phyloP scores from a whole-genome alignment of 2,797 vertebrate genomes.

The Sebastolobus alascanus region DNA sequence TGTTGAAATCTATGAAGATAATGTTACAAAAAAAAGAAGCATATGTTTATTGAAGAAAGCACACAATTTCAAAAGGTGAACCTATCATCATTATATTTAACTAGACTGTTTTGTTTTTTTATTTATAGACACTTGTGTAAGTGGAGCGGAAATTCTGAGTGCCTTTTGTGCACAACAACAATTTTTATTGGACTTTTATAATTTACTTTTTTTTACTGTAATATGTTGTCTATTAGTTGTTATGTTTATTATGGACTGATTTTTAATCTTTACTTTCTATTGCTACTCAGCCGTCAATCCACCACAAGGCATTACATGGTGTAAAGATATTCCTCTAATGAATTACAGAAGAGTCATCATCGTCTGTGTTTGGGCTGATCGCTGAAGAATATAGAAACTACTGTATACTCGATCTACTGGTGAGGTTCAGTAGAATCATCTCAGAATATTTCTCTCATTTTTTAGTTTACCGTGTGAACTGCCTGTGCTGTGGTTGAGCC shows the following conservation, averaged over 20 bases:
- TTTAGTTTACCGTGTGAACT: conserved; percentile 61
- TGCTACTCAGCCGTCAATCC: conserved; percentile 41
- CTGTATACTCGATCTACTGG: conserved; percentile 69
- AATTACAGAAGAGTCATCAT: conserved; percentile 41
- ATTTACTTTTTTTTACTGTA: conserved; percentile 74
- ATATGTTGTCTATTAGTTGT: conserved; percentile 68
- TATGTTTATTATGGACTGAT: conserved; percentile 66
- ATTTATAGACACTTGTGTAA: conserved; percentile 86
- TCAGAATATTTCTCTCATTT: conserved; percentile 56
- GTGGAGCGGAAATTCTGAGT: conserved; percentile 83
- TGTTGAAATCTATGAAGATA: conserved; percentile 46
- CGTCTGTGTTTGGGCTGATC: conserved; percentile 38
- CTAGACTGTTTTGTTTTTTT: conserved; percentile 60
- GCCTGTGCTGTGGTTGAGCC: conserved; percentile 83
- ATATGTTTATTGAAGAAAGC: conserved; percentile 62
- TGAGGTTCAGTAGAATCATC: conserved; percentile 62
- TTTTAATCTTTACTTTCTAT: conserved; percentile 56
- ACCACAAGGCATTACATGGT: conserved; percentile 31
- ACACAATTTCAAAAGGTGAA: conserved; percentile 63
- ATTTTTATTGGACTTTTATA: conserved; percentile 79
- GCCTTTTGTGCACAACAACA: conserved; percentile 91
- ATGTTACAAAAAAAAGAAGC: conserved; percentile 25
- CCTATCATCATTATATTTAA: conserved; percentile 62
- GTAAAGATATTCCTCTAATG: conserved; percentile 33
- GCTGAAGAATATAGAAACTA: conserved; percentile 59